These are phyloP conservation scores for Rhadina sibilatrix DNA, from an alignment of 2,113 vertebrate genomes.

Conservation along the genomic window DNA sequence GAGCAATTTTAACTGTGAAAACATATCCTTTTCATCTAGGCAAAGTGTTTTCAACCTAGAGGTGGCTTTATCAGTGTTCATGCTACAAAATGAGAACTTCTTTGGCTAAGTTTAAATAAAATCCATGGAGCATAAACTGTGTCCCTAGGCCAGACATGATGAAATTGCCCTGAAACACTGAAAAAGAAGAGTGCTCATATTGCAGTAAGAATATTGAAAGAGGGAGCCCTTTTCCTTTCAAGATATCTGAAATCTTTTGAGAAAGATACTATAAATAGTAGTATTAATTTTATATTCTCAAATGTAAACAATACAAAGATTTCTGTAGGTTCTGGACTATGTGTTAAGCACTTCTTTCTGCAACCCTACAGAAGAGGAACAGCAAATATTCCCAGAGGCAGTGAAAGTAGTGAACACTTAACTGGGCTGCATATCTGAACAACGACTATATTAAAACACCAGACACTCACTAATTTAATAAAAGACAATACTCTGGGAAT, in stretches of 20 bases:
- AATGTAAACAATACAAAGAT: neutral
- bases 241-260: neutral
- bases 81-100: neutral
- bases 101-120: neutral
- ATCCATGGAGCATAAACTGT: neutral
- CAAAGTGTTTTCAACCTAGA: neutral
- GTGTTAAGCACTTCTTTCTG: neutral
- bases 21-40: neutral
- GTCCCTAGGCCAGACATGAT: neutral
- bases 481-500: neutral
- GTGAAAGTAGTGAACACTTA: neutral
- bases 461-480: neutral
- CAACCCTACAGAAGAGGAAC: neutral
- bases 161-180: neutral
- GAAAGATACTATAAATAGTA: neutral
- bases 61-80: neutral
- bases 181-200: neutral
- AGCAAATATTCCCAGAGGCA: neutral
- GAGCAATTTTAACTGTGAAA: neutral
- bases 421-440: neutral
- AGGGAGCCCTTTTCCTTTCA: neutral
- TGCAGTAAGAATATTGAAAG: neutral
- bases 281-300: neutral
- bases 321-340: neutral
- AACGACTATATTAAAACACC: neutral